Conservation (phyloP, 2,888 invertebrate species). For the Aricia artaxerxes region DNA sequence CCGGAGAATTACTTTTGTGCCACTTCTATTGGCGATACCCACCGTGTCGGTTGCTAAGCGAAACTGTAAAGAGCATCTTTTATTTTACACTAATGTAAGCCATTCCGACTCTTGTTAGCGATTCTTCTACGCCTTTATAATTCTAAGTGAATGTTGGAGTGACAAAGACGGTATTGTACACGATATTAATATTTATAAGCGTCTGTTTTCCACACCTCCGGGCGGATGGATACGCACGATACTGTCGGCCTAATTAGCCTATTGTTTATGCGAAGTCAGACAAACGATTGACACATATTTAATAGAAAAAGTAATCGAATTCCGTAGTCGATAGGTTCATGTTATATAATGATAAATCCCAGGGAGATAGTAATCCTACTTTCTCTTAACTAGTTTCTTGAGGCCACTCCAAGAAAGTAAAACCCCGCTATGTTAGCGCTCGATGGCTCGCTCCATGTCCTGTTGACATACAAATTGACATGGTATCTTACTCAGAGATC, state of each 20-base stretch:
- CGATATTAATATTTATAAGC: conserved; percentile 77
- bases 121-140: conserved; percentile 77
- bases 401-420: conserved; percentile 78
- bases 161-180: conserved; percentile 73
- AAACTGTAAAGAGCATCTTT: conserved; percentile 70
- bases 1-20: conserved; percentile 61
- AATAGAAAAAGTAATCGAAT: conserved; percentile 13
- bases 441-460: conserved; percentile 66
- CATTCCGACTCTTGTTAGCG: conserved; percentile 76
- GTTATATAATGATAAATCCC: conserved; percentile 70
- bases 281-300: conserved; percentile 24
- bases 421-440: conserved; percentile 76
- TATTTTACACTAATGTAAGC: conserved; percentile 68
- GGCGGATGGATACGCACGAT: conserved; percentile 75
- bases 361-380: conserved; percentile 74
- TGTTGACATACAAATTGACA: conserved; percentile 75
- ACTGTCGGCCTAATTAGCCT: conserved; percentile 71
- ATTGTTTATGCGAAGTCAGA: conserved; percentile 65
- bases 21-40: conserved; percentile 63
- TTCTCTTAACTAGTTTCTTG: conserved; percentile 78
- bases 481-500: conserved; percentile 69
- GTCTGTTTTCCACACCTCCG: conserved; percentile 74
- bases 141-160: conserved; percentile 75
- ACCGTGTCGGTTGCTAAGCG: conserved; percentile 71
- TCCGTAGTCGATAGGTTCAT: conserved; percentile 44